phyloP scores from a whole-genome alignment of 2,113 vertebrate genomes.

The Mesocricetus auratus region DNA sequence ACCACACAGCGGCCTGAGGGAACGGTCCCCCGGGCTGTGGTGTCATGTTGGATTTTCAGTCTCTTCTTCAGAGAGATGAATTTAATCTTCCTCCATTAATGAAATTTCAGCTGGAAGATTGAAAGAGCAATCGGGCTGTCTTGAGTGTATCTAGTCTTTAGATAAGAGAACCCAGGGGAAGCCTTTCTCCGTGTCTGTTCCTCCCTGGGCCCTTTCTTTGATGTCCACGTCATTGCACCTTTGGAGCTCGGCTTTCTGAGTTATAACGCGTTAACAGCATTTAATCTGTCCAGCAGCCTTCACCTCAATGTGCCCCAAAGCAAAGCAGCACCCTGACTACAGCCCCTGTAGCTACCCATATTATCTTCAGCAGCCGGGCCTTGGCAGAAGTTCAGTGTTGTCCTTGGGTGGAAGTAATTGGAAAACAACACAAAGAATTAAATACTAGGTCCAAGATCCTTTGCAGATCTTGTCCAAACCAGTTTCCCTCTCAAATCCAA shows the following conservation, averaged over 20 bases:
- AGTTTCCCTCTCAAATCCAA: neutral
- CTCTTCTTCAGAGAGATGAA: neutral
- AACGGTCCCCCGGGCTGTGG: neutral
- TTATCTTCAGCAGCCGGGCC: neutral
- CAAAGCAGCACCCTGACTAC: neutral
- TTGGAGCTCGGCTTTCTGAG: neutral
- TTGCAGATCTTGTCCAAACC: neutral
- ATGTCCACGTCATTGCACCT: neutral
- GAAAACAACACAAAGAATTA: slow-evolving; percentile 24
- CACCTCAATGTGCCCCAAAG: neutral
- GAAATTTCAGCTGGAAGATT: neutral
- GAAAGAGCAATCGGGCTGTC: neutral
- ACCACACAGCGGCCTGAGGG: neutral
- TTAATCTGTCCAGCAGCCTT: neutral
- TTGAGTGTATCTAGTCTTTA: neutral
- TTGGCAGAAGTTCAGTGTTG: neutral
- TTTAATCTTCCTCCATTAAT: neutral
- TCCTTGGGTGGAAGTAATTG: neutral
- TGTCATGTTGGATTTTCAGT: neutral
- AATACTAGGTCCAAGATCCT: neutral
- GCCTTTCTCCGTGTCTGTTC: neutral
- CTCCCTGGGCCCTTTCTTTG: neutral
- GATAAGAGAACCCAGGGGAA: neutral
- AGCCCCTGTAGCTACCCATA: neutral
- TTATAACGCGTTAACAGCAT: neutral